Evolutionary conservation across 2,797 vertebrate species (phyloP), one percentile per base, ranked within the genome.

Genomic region (Muraenolepis orangiensis): DNA sequence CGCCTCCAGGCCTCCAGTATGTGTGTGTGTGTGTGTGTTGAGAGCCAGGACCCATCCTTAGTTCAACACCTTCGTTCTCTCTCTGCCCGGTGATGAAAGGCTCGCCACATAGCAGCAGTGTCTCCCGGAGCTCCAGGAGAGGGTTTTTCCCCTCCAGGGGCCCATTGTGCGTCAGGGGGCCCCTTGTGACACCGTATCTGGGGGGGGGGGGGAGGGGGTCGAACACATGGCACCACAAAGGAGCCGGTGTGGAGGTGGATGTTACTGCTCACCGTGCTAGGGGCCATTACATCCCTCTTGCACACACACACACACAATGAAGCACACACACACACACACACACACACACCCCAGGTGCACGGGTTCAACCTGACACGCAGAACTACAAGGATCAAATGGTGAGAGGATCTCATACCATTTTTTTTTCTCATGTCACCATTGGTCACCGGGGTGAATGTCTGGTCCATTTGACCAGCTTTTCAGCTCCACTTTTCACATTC

Each of bases 141-240:
- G 32, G 72, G 81, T 80, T 83, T 72, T n/a, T n/a, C n/a, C n/a
- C n/a, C 77, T 79, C 82, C 77, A 78, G 86, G 84, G 86, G 84
- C 67, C 85, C 87, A 85, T 91, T 91, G 90, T 91, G 87, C 13
- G 74, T 70, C 83, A 87, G 88, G 87, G 90, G 85, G 82, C 81
- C 71, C 81, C 71, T 68, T 29, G 72, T 81, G 84, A 88, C 86
- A 92, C 85, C 84, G 76, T 87, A 91, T 92, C 91, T 88, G 83
- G n/a, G n/a, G n/a, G n/a, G n/a, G n/a, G n/a, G n/a, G n/a, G n/a
- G n/a, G n/a, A n/a, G n/a, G n/a, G n/a, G n/a, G n/a, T n/a, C n/a
- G n/a, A n/a, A 89, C 85, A 84, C 74, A 81, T 80, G 72, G 71
- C n/a, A 70, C 30, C 84, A 91, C 84, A 87, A 88, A 86, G 80